Base-by-base conservation (phyloP, 2,797 vertebrate genomes). In the Eulemur rubriventer region DNA sequence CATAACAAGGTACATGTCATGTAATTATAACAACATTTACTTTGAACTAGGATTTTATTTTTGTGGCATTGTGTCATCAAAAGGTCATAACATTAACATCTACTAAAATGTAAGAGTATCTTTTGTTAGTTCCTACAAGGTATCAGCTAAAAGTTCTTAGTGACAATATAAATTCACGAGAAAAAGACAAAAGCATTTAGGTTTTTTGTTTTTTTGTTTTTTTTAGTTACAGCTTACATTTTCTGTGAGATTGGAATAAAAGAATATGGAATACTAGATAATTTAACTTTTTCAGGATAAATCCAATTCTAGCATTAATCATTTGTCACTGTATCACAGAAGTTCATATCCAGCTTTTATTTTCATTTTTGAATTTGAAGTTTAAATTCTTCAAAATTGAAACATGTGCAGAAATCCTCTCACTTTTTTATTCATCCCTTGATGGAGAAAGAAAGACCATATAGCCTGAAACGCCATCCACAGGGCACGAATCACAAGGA, bases 341-440 rank as follows among this genome's bases (percentile, higher is more conserved):
- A 95, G 41, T 92, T 96, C 69, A 80, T 91, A 35, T 83, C 30
- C 43, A 92, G 18, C 38, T 89, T 94, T 94, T 80, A 89, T 91
- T 96, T 86, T 94, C 48, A 88, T 88, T 97, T 26, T 73, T 96
- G 10, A 92, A 73, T 78, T 61, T 94, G 41, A 92, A 67, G 67
- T 92, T 82, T 94, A 67, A 89, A 94, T 94, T 94, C 20, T 86
- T 94, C 41, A 38, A n/a, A 73, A 7, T 72, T 89, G 17, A 78
- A 82, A 69, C 72, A 24, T 55, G 28, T 83, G 20, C 41, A 89
- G 48, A 91, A 94, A 52, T 94, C 63, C 41, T 91, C 30, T 91
- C 35, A 59, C 41, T 24, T 18, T 14, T 67, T 17, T 88, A 0
- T 69, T 82, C 43, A 87, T 76, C 46, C 14, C 79, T 96, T 82